Evolutionary conservation across 2,113 vertebrate genomes (phyloP), one percentile per base, ranked within the genome.

Genomic region (Penelope pileata): DNA sequence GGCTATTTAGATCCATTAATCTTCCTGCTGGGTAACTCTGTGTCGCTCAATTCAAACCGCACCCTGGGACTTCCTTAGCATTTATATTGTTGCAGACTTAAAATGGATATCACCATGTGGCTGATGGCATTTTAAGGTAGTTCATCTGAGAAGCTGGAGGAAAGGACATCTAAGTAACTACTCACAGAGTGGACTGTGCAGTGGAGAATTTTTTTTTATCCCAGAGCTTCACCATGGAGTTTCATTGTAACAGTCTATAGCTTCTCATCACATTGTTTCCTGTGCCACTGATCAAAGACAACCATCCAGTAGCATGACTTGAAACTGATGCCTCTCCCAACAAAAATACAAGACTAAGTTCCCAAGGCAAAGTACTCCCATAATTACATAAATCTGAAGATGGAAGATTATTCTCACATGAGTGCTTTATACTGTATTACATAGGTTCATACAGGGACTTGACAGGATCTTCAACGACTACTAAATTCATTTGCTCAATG

Each of bases 31-130:
- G 67, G 86, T 72, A 77, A 42, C 74, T 67, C 86, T 43, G 36
- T 59, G 89, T 51, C 90, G 66, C 81, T 90, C 90, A 69, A 93
- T 96, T 96, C 93, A 94, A 90, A 75, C 60, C 26, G 85, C 93
- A 73, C 88, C 87, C 94, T 60, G 84, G 89, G 91, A 86, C 91
- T 74, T 91, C 86, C 93, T 94, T 90, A 86, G 95, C 96, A 96
- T 96, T 96, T 96, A 91, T 88, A 86, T 90, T 94, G 92, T 63
- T 75, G 86, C 90, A 87, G 92, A 32, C 75, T 92, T 81, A 64
- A 93, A 97, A 96, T 93, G 74, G 89, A 0, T 72, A 96, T 91
- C 96, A 54, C 93, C 94, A 93, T 95, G 96, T 56, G 96, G 96
- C 77, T 94, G 87, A 92, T 83, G 93, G 86, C 62, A 91, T 96